phyloP scores from a whole-genome alignment of 2,113 vertebrate species.

The Phalacrocorax carbo region DNA sequence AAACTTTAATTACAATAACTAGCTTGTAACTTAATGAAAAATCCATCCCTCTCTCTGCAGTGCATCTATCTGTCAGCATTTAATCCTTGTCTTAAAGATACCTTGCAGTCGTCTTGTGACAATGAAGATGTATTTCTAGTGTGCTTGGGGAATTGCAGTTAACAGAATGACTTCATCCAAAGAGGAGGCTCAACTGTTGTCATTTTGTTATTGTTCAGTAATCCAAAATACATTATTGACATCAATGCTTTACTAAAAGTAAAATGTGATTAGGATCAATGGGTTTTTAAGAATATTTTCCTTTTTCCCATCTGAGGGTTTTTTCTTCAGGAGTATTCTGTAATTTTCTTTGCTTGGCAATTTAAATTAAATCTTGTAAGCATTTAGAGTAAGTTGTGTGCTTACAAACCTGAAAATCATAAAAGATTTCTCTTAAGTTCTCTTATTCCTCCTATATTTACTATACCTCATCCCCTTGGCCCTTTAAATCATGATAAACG shows the following conservation, averaged over 20 bases:
- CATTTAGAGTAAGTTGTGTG: neutral
- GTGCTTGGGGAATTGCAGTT: neutral
- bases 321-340: neutral
- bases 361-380: neutral
- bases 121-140: neutral
- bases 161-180: neutral
- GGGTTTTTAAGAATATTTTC: neutral
- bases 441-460: neutral
- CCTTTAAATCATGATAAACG: neutral
- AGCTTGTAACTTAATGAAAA: neutral
- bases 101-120: neutral
- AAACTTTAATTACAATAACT: neutral
- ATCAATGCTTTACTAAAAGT: neutral
- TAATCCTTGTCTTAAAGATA: neutral
- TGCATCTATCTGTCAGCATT: neutral
- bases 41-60: neutral
- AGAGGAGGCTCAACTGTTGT: neutral
- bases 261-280: neutral
- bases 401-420: neutral
- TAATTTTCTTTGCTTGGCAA: neutral
- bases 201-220: slow-evolving; percentile 8
- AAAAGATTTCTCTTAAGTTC: neutral
- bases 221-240: neutral
- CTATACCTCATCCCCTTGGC: neutral
- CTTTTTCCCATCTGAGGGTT: neutral